phyloP scores from a whole-genome alignment of 30 jellyfish, hydroid and myxozoan species.

The Sanderia malayensis region DNA sequence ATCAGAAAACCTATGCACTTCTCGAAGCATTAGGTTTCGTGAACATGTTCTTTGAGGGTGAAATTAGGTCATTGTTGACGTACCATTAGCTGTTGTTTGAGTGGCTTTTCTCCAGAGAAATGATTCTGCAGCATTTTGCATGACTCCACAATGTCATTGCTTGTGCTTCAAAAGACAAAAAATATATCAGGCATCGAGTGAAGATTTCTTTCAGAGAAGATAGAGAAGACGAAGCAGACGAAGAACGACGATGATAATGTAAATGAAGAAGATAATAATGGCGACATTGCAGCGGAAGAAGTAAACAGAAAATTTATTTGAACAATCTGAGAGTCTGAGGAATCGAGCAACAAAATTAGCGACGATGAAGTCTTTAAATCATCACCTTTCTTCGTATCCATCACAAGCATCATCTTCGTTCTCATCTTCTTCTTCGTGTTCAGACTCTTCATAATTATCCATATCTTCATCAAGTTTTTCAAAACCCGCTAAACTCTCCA shows the following conservation, averaged over 20 bases:
- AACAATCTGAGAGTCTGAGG: too few relatives aligned
- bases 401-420: not conserved
- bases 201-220: not conserved
- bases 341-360: too few relatives aligned
- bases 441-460: not conserved
- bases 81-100: conserved; percentile 88
- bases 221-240: not conserved
- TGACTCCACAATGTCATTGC: conserved; percentile 81
- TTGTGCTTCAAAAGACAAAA: conserved; percentile 38
- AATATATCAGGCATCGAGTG: conserved; percentile 1
- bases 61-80: too few relatives aligned
- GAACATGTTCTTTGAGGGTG: too few relatives aligned
- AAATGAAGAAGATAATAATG: not conserved
- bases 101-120: conserved; percentile 81
- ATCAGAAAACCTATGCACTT: too few relatives aligned
- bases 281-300: too few relatives aligned
- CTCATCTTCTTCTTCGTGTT: conserved; percentile 10
- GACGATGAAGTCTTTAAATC: not conserved
- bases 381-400: not conserved
- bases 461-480: not conserved
- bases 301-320: not conserved
- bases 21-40: too few relatives aligned
- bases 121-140: conserved; percentile 87
- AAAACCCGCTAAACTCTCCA: not conserved
- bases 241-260: not conserved